These are phyloP conservation scores for Drosophila jambulina DNA, from an alignment of 1,140 invertebrate genomes.

Conservation along the genomic window DNA sequence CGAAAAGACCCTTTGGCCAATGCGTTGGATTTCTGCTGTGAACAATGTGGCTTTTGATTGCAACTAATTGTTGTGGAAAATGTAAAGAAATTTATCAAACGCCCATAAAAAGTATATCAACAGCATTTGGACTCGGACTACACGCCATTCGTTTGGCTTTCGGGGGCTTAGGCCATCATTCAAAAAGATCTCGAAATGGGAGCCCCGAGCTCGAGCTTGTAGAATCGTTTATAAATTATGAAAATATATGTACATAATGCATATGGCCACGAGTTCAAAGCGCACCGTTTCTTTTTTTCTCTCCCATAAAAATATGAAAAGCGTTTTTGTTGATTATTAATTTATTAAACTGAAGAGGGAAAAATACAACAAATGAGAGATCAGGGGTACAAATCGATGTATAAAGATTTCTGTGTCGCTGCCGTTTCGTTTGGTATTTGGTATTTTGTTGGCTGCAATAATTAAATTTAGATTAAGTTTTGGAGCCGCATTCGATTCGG, in stretches of 20 bases:
- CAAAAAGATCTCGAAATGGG: conserved; percentile 63
- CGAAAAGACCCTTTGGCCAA: conserved; percentile 27
- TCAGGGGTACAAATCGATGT: conserved; percentile 30
- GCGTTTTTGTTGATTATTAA: conserved; percentile 79
- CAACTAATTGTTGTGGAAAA: conserved; percentile 79
- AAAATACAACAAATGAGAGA: conserved; percentile 32
- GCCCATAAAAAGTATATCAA: conserved; percentile 81
- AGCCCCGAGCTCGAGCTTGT: conserved; percentile 56
- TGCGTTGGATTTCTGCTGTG: conserved; percentile 27
- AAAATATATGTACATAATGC: conserved; percentile 82
- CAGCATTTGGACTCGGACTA: conserved; percentile 56
- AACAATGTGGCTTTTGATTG: conserved; percentile 79
- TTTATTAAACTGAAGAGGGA: conserved; percentile 63
- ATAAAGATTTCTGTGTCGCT: conserved; percentile 62
- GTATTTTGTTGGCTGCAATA: conserved; percentile 72
- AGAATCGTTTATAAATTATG: conserved; percentile 81
- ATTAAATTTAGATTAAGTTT: conserved; percentile 82
- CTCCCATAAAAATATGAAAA: conserved; percentile 72
- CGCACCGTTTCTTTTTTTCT: conserved; percentile 52
- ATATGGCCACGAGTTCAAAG: conserved; percentile 73
- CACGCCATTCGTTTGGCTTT: conserved; percentile 44
- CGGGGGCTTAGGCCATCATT: conserved; percentile 68
- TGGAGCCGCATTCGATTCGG: conserved; percentile 48
- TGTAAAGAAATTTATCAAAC: conserved; percentile 78
- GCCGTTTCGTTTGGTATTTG: conserved; percentile 43